These are phyloP conservation scores for Zosterops borbonicus DNA, from an alignment of 2,113 vertebrate species.

Conservation along the genomic window DNA sequence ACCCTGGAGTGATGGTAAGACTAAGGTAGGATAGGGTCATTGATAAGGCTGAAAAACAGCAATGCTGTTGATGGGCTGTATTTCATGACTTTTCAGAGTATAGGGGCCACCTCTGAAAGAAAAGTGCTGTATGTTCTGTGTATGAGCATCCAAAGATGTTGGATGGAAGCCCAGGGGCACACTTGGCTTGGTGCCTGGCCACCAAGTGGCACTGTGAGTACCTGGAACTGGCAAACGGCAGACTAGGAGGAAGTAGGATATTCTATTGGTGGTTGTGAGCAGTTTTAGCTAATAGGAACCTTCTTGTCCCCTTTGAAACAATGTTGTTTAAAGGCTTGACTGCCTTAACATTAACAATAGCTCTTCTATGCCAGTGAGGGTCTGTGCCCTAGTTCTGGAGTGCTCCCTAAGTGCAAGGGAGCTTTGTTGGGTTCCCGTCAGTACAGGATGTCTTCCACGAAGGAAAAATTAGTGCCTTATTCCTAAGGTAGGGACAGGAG, in stretches of 20 bases:
- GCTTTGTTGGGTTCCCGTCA: background rate
- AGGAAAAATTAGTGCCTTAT: background rate
- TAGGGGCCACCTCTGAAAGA: background rate
- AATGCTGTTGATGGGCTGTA: fast-evolving
- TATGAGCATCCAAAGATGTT: background rate
- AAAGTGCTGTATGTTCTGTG: background rate
- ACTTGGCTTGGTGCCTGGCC: background rate
- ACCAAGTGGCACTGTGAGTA: background rate
- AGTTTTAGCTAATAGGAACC: background rate
- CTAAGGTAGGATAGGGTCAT: background rate
- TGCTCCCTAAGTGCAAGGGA: background rate
- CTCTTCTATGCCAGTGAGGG: background rate
- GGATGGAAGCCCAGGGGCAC: background rate
- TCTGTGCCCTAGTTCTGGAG: background rate
- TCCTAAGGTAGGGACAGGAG: background rate
- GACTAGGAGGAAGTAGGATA: background rate
- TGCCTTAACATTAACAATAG: background rate
- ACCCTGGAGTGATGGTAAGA: background rate
- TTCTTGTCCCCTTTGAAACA: background rate
- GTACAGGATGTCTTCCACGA: fast-evolving
- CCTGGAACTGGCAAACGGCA: background rate
- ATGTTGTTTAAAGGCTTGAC: background rate
- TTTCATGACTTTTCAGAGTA: background rate
- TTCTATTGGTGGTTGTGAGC: background rate
- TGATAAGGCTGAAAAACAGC: background rate